Percentiles rank a stretch among this genome's conserved stretches.
Evolutionary conservation across 2,797 vertebrate genomes (phyloP).

Genomic region (Glossophaga mutica): DNA sequence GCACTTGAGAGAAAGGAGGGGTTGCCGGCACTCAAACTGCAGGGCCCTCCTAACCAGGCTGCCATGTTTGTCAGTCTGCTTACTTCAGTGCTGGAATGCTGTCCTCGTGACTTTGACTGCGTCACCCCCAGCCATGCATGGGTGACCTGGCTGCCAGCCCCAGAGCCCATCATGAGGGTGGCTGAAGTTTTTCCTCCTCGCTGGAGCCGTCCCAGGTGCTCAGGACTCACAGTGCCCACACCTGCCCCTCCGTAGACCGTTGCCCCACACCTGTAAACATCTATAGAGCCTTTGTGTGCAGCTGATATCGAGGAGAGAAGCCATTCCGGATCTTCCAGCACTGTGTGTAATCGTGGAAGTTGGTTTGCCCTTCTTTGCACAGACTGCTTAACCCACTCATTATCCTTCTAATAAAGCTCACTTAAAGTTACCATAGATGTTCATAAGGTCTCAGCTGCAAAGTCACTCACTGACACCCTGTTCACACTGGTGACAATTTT

Average conservation of each 20-base stretch:
- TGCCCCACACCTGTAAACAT: not conserved
- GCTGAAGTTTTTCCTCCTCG: not conserved
- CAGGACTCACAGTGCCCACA: accelerated
- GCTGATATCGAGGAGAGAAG: not conserved
- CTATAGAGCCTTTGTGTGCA: not conserved
- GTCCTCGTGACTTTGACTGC: not conserved
- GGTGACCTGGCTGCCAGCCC: accelerated
- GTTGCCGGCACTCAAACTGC: not conserved
- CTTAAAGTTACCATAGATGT: not conserved
- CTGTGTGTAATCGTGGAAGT: not conserved
- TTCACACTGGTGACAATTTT: not conserved
- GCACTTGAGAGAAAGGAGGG: not conserved
- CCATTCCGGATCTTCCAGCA: not conserved
- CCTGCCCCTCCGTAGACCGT: not conserved
- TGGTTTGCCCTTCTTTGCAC: not conserved
- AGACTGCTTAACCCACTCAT: not conserved
- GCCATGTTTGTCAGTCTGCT: not conserved
- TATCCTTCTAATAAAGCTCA: not conserved
- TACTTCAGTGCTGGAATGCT: not conserved
- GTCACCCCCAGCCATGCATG: accelerated
- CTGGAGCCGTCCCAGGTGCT: not conserved
- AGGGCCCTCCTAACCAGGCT: not conserved
- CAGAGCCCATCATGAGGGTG: not conserved
- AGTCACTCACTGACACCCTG: not conserved
- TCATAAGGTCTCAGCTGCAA: not conserved